A percentile compares a stretch with the other conserved stretches of the same genome.
phyloP scores from a whole-genome alignment of 2,888 invertebrate genomes.

The Oasisia sp. region DNA sequence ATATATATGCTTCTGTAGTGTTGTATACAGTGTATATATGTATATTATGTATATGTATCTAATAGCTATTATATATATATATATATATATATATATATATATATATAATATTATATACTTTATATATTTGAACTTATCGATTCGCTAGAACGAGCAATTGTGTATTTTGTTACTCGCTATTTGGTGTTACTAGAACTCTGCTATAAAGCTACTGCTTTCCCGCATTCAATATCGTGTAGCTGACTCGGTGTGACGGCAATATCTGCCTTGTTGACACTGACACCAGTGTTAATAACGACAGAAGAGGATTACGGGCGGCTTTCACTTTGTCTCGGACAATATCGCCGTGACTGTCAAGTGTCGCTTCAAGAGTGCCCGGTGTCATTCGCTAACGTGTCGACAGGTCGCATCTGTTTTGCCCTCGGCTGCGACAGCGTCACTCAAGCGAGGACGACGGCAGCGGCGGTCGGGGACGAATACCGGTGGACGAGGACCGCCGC shows the following conservation, averaged over 20 bases:
- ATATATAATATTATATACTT: too few species aligned
- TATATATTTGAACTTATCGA: not conserved
- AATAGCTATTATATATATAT: too few species aligned
- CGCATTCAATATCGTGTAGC: not conserved
- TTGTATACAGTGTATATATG: too few species aligned
- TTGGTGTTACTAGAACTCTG: not conserved
- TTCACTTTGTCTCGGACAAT: not conserved
- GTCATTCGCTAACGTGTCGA: not conserved
- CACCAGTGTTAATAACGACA: not conserved
- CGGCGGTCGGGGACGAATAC: not conserved
- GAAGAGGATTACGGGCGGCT: not conserved
- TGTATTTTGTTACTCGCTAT: not conserved
- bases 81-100: too few species aligned
- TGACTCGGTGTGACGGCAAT: not conserved
- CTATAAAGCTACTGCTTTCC: not conserved
- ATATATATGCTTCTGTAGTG: too few species aligned
- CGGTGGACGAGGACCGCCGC: not conserved
- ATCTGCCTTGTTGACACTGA: not conserved
- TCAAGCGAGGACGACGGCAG: not conserved
- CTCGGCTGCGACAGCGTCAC: not conserved
- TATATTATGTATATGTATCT: too few species aligned
- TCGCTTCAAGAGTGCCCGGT: not conserved
- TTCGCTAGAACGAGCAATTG: not conserved
- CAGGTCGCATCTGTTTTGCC: slow-evolving; percentile 10
- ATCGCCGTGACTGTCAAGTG: not conserved